These are phyloP conservation scores for Drosophila trapezifrons DNA, from an alignment of 1,140 invertebrate species.

Conservation along the genomic window DNA sequence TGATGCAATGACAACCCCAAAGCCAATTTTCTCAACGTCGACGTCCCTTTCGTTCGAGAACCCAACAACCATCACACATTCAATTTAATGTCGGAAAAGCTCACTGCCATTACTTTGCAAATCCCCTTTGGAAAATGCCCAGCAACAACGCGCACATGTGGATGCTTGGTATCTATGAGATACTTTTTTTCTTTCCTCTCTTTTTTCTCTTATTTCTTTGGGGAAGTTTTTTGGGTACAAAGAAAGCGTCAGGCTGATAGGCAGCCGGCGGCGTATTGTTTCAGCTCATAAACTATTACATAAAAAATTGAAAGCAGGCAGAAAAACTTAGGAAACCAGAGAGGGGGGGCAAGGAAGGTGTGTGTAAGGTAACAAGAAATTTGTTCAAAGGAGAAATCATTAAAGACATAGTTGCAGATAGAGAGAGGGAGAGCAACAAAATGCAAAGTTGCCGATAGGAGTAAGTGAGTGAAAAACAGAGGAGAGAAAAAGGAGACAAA, in stretches of 20 bases:
- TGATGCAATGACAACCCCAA: neutral
- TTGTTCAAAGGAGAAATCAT: conserved; percentile 80
- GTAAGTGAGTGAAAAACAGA: conserved; percentile 3
- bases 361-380: conserved; percentile 58
- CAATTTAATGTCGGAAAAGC: conserved; percentile 44
- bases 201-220: conserved; percentile 7
- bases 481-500: conserved; percentile 36
- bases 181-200: conserved; percentile 34
- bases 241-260: conserved; percentile 53
- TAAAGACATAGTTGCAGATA: conserved; percentile 47
- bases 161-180: conserved; percentile 36
- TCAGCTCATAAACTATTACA: conserved; percentile 69
- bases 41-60: neutral
- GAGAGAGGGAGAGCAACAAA: conserved; percentile 22
- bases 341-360: conserved; percentile 12
- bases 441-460: conserved; percentile 35
- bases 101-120: conserved; percentile 31
- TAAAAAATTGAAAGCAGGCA: conserved; percentile 64
- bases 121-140: conserved; percentile 24
- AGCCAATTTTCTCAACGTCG: neutral
- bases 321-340: conserved; percentile 16
- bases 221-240: conserved; percentile 43
- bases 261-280: conserved; percentile 54
- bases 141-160: conserved; percentile 12
- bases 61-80: conserved; percentile 10